Conservation (phyloP, 2,888 invertebrate genomes). For the Zelleria hepariella region DNA sequence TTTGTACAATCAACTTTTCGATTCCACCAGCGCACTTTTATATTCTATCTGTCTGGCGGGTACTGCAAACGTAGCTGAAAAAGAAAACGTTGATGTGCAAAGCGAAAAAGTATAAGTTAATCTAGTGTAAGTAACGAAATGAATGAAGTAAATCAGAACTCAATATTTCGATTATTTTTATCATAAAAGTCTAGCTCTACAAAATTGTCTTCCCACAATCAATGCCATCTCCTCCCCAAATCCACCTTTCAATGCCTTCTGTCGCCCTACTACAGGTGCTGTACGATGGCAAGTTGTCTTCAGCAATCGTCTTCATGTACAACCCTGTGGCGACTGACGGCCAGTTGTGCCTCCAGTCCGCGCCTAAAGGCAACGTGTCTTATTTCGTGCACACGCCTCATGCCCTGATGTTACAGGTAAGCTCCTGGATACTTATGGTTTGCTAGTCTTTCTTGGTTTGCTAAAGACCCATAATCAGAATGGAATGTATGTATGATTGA, state of each 20-base stretch:
- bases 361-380: slow-evolving; percentile 96
- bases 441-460: neutral
- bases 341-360: slow-evolving; percentile 97
- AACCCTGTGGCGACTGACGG: slow-evolving; percentile 99
- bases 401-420: slow-evolving; percentile 97
- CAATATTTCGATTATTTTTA: neutral
- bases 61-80: neutral
- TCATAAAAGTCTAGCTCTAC: neutral
- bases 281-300: slow-evolving; percentile 98
- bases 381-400: slow-evolving; percentile 99
- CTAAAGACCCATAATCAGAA: neutral
- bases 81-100: neutral
- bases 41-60: neutral
- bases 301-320: slow-evolving; percentile 99
- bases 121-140: too few species aligned
- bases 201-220: neutral
- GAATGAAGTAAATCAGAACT: too few species aligned
- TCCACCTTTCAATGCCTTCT: neutral
- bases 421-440: slow-evolving; percentile 12
- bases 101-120: neutral
- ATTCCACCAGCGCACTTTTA: neutral
- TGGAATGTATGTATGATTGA: too few species aligned
- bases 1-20: neutral
- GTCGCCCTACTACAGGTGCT: slow-evolving; percentile 78
- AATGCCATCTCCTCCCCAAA: too few species aligned